Conservation (phyloP, 1,140 invertebrate genomes). For the Schlechtendalia chinensis region DNA sequence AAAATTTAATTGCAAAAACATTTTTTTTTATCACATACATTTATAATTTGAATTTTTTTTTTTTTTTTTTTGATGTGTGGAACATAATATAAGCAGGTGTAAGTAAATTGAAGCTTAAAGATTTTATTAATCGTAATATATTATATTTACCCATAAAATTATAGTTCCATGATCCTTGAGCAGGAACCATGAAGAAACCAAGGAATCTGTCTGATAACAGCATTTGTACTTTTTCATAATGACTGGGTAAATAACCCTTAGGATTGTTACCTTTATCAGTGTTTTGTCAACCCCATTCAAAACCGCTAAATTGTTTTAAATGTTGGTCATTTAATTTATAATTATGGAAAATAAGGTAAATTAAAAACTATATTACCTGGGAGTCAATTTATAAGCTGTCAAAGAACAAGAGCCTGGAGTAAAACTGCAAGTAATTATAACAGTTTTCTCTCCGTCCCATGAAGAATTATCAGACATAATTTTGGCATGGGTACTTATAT, state of each 20-base stretch:
- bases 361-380: conserved; percentile 60
- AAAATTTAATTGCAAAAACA: conserved; percentile 52
- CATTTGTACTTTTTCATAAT: conserved; percentile 99
- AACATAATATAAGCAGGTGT: no score
- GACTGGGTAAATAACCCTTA: conserved; percentile 96
- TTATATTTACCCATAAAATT: conserved; percentile 94
- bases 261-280: conserved; percentile 99
- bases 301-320: conserved; percentile 68
- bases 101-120: no score
- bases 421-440: conserved; percentile 98
- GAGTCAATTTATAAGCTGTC: conserved; percentile 97
- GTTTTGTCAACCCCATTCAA: conserved; percentile 97
- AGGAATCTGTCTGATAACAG: conserved; percentile 95
- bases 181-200: conserved; percentile 98
- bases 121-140: no score
- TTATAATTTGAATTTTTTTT: no score
- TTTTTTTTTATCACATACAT: no score
- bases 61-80: no score
- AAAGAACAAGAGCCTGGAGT: conserved; percentile 97
- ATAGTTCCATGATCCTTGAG: conserved; percentile 98
- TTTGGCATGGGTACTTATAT: conserved; percentile 94
- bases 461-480: conserved; percentile 92
- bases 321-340: conserved; percentile 18
- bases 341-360: conserved; percentile 42
- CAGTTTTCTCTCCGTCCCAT: conserved; percentile 99